phyloP scores from a whole-genome alignment of 2,888 invertebrate species.

The Mimachlamys varia region DNA sequence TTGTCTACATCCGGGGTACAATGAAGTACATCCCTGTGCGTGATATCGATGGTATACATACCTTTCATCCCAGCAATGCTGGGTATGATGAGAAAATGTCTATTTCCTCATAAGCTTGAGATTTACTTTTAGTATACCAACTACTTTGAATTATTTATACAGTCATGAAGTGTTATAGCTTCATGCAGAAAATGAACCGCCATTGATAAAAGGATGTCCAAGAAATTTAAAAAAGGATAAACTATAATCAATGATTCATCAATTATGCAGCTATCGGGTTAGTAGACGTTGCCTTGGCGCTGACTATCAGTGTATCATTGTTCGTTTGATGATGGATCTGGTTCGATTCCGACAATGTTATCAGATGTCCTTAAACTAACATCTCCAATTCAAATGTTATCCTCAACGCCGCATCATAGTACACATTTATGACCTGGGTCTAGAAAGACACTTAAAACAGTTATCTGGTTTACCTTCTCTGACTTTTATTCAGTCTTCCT shows the following conservation, averaged over 20 bases:
- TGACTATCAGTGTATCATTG: no score
- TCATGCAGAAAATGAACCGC: background rate
- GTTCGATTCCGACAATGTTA: no score
- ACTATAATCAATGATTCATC: background rate
- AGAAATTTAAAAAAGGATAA: background rate
- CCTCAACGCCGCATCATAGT: no score
- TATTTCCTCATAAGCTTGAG: background rate
- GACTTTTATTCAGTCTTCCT: no score
- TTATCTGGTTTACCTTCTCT: no score
- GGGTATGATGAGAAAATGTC: background rate
- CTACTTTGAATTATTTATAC: slow-evolving; percentile 9
- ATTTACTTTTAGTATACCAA: background rate
- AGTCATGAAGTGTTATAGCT: background rate
- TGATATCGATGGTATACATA: background rate
- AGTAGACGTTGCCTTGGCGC: no score
- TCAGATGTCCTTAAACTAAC: no score
- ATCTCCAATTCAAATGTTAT: no score
- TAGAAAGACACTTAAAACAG: no score
- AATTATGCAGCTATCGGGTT: background rate
- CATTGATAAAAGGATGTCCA: background rate
- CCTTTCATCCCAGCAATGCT: background rate
- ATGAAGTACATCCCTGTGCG: background rate
- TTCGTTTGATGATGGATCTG: no score
- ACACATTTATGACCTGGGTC: no score
- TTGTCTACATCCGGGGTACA: no score